A percentile compares a stretch with the other conserved stretches of the same genome.
Conservation (phyloP, 2,888 invertebrate genomes). For the Cheilosia vulpina region DNA sequence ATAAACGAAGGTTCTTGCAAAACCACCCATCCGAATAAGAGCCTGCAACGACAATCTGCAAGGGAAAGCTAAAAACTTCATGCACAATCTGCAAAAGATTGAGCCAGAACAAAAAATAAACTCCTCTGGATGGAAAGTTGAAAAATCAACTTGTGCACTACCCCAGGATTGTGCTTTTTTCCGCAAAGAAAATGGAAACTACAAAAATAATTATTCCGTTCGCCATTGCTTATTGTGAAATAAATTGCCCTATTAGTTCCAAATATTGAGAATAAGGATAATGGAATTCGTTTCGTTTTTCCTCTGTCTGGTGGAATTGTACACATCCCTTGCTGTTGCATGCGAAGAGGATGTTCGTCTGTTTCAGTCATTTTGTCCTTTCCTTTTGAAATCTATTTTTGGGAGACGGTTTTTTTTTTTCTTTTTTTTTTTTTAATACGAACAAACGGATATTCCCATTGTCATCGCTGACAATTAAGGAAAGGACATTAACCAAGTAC, state of each 20-base stretch:
- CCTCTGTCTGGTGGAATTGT: not conserved
- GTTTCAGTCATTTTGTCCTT: not conserved
- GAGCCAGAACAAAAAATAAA: not conserved
- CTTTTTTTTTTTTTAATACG: not conserved
- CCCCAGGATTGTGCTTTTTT: slow-evolving; percentile 18
- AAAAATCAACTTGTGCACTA: slow-evolving; percentile 10
- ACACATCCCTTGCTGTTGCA: slow-evolving; percentile 12
- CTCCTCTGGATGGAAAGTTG: not conserved
- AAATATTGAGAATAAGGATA: slow-evolving; percentile 63
- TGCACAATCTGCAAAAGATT: slow-evolving; percentile 32
- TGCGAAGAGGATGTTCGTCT: slow-evolving; percentile 17
- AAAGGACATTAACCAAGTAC: slow-evolving; percentile 49
- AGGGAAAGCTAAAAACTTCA: too few species aligned
- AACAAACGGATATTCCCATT: slow-evolving; percentile 43
- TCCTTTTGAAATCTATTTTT: slow-evolving; percentile 12
- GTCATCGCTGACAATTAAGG: slow-evolving; percentile 49
- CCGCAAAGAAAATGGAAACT: not conserved
- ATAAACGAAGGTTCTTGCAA: not conserved
- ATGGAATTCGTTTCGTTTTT: slow-evolving; percentile 34
- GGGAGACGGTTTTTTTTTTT: not conserved
- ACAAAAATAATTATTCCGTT: slow-evolving; percentile 53
- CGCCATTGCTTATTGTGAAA: slow-evolving; percentile 62
- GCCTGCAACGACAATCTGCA: too few species aligned
- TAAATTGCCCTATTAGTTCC: slow-evolving; percentile 67
- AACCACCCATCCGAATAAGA: not conserved